These are phyloP conservation scores for Ophioninae sp. DNA, from an alignment of 2,888 invertebrate species.

Conservation along the genomic window DNA sequence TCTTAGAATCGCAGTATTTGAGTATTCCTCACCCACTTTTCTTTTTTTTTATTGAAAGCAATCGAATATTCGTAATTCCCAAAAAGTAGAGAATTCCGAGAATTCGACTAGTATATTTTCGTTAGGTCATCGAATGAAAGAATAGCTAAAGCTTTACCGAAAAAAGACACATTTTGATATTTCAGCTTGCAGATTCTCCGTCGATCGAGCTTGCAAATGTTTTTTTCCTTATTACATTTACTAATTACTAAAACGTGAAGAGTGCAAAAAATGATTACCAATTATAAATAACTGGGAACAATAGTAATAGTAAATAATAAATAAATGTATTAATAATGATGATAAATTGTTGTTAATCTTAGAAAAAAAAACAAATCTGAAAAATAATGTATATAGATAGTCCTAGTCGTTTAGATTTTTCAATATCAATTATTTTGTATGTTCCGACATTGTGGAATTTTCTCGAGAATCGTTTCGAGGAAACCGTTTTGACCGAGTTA, in stretches of 20 bases:
- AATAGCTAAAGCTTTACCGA: slow-evolving; percentile 5
- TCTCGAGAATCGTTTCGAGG: not conserved
- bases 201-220: not conserved
- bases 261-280: too few species aligned
- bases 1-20: slow-evolving; percentile 24
- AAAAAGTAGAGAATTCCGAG: slow-evolving; percentile 20
- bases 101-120: slow-evolving; percentile 11
- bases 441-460: not conserved
- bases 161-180: not conserved
- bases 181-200: not conserved
- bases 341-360: too few species aligned
- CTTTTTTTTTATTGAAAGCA: not conserved
- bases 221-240: too few species aligned
- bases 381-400: too few species aligned
- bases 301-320: too few species aligned
- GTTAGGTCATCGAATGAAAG: slow-evolving; percentile 25
- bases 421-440: too few species aligned
- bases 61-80: not conserved
- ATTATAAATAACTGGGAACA: too few species aligned
- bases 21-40: slow-evolving; percentile 26
- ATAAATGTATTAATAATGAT: too few species aligned
- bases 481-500: not conserved
- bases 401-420: too few species aligned
- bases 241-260: too few species aligned
- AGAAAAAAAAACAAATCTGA: too few species aligned